A percentile compares a stretch with the other conserved stretches of the same genome.
Conservation (phyloP, 2,888 invertebrate species). For the Oxystoma pomonae region DNA sequence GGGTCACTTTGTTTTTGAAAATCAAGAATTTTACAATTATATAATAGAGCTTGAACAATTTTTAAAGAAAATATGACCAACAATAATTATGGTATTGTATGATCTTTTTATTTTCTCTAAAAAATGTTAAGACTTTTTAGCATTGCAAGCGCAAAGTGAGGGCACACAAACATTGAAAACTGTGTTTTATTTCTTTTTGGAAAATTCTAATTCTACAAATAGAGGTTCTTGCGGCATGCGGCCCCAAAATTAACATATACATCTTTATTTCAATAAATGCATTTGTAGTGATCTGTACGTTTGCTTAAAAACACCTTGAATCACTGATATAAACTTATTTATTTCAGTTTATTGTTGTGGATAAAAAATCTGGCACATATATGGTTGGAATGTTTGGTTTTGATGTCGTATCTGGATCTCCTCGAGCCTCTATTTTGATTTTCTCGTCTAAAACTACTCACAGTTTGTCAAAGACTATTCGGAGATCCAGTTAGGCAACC, state of each 20-base stretch:
- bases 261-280: constrained; percentile 34
- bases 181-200: constrained; percentile 39
- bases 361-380: constrained; percentile 62
- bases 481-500: constrained; percentile 33
- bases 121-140: constrained; percentile 24
- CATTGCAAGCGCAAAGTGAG: constrained; percentile 46
- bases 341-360: constrained; percentile 42
- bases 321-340: not conserved
- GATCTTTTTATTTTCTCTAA: not conserved
- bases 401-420: constrained; percentile 28
- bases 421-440: constrained; percentile 30
- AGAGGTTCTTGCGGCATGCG: constrained; percentile 32
- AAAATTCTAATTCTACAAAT: constrained; percentile 43
- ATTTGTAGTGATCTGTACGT: constrained; percentile 21
- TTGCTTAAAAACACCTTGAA: not conserved
- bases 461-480: constrained; percentile 18
- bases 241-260: constrained; percentile 27
- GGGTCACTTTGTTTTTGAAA: constrained; percentile 24
- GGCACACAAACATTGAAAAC: constrained; percentile 50
- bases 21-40: constrained; percentile 14
- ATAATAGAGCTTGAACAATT: not conserved
- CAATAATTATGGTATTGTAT: not conserved
- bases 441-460: constrained; percentile 28
- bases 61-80: constrained; percentile 27
- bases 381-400: constrained; percentile 58